Percentiles rank a stretch among this genome's conserved stretches.
phyloP scores from a whole-genome alignment of 2,797 vertebrate genomes.

The Myotis daubentonii region DNA sequence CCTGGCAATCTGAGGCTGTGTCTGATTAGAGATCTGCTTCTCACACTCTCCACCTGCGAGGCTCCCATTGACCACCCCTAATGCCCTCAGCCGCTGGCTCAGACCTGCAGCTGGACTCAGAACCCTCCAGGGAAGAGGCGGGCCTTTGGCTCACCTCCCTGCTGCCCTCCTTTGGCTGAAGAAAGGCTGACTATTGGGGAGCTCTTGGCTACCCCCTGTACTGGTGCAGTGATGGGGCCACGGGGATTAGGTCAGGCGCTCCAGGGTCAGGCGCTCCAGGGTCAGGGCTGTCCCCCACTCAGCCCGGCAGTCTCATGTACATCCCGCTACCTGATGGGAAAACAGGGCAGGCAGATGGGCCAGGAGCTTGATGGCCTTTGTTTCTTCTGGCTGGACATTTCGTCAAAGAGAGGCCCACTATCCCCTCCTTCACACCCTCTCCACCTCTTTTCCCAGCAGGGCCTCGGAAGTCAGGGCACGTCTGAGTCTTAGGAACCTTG shows the following conservation, averaged over 20 bases:
- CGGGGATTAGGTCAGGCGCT: not conserved
- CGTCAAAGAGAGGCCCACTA: not conserved
- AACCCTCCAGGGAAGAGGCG: not conserved
- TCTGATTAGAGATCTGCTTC: slow-evolving; percentile 78
- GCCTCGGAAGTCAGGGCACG: not conserved
- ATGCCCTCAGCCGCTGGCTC: not conserved
- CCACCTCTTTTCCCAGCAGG: not conserved
- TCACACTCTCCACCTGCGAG: slow-evolving; percentile 55
- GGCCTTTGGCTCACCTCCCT: not conserved
- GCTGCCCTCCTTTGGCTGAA: not conserved
- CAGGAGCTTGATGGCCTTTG: not conserved
- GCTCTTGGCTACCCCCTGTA: not conserved
- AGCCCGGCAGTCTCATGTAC: fast-evolving
- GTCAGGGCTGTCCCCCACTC: not conserved
- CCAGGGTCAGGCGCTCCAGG: not conserved
- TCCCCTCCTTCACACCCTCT: not conserved
- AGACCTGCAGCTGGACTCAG: not conserved
- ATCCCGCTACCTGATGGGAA: not conserved
- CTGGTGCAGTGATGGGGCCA: not conserved
- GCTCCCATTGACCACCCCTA: slow-evolving; percentile 28
- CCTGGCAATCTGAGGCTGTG: slow-evolving; percentile 62
- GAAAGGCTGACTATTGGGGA: not conserved
- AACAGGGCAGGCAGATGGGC: not conserved
- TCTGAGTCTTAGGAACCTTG: not conserved
- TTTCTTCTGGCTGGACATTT: not conserved